Percentiles rank a stretch among this genome's conserved stretches.
Evolutionary conservation across 2,888 invertebrate genomes (phyloP).

Genomic region (Oithona nana): DNA sequence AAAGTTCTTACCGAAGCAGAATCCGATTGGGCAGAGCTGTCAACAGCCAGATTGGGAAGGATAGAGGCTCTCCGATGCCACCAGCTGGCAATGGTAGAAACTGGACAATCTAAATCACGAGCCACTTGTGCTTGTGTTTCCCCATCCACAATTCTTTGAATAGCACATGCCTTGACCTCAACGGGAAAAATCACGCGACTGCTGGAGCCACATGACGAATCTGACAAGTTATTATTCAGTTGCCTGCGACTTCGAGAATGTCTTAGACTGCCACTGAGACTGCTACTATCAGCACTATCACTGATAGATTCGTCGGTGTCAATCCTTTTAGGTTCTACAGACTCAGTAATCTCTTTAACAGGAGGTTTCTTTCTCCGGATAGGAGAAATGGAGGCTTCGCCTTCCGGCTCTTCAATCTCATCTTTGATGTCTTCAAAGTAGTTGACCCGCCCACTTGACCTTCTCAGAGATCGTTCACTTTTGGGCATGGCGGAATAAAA

Average conservation of each 20-base stretch:
- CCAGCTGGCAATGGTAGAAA: slow-evolving; percentile 10
- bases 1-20: neutral
- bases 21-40: too few species aligned
- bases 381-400: neutral
- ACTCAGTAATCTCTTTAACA: neutral
- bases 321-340: neutral
- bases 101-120: neutral
- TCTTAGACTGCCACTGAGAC: neutral
- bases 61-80: neutral
- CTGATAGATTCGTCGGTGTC: neutral
- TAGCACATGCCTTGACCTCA: neutral
- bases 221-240: neutral
- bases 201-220: neutral
- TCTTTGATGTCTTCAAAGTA: neutral
- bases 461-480: neutral
- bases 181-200: neutral
- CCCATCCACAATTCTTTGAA: slow-evolving; percentile 1
- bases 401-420: neutral
- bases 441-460: neutral
- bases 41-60: neutral
- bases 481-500: neutral
- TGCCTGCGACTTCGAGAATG: neutral
- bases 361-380: neutral
- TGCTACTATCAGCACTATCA: neutral
- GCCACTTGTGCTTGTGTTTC: slow-evolving; percentile 3